A percentile compares a stretch with the other conserved stretches of the same genome.
phyloP scores from a whole-genome alignment of 2,888 invertebrate species.

The Lysandra bellargus region DNA sequence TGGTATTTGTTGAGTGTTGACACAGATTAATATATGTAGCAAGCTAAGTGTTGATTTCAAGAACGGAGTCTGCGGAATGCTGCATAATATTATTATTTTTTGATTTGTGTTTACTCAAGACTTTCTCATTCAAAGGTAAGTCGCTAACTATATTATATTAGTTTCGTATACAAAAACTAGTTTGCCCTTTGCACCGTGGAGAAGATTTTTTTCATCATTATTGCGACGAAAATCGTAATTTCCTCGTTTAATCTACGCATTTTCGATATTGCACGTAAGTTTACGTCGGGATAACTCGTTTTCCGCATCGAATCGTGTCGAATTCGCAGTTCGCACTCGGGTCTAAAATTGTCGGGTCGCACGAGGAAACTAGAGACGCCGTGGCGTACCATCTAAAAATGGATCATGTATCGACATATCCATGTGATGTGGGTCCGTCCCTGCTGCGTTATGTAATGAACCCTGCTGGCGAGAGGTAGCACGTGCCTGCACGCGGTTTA shows the following conservation, averaged over 20 bases:
- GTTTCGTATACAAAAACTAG: neutral
- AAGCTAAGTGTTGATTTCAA: constrained; percentile 59
- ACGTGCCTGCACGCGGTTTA: constrained; percentile 72
- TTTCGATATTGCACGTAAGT: constrained; percentile 53
- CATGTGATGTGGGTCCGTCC: constrained; percentile 52
- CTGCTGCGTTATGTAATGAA: constrained; percentile 71
- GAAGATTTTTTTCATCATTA: neutral
- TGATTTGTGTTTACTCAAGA: constrained; percentile 56
- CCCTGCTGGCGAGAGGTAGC: constrained; percentile 53
- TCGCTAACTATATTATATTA: constrained; percentile 1
- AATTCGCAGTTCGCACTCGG: constrained; percentile 71
- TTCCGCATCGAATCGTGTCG: constrained; percentile 48
- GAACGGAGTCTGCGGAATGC: constrained; percentile 73
- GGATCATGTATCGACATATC: constrained; percentile 67
- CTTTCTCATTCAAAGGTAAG: constrained; percentile 27
- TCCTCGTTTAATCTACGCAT: constrained; percentile 53
- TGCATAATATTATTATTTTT: constrained; percentile 71
- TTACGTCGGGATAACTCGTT: constrained; percentile 45
- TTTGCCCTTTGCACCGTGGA: neutral
- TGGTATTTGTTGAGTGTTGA: constrained; percentile 70
- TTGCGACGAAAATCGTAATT: neutral
- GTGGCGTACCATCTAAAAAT: constrained; percentile 76
- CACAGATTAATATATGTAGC: too few species aligned
- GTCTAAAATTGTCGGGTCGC: constrained; percentile 76
- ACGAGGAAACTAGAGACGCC: constrained; percentile 64